Base-by-base conservation (phyloP, 2,113 vertebrate genomes). In the Microcebus tavaratra region DNA sequence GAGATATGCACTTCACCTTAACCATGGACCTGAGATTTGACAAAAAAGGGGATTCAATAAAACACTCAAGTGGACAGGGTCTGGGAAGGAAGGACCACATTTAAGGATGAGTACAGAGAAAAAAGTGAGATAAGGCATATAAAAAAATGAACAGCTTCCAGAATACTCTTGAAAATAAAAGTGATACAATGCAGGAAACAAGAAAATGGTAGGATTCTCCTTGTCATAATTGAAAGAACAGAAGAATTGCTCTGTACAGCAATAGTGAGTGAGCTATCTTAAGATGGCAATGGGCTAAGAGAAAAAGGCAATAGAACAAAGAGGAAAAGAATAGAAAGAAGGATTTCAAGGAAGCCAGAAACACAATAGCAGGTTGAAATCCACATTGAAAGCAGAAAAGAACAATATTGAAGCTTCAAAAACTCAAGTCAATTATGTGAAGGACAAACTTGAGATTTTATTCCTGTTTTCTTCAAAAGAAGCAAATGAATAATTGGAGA, bases 101-200 rank as follows among this genome's bases (percentile, higher is more conserved):
- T 78, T 76, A 92, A 94, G 50, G 34, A 81, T 76, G 57, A 88
- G 3, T 84, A 50, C 10, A 80, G 81, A 73, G 65, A 18, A 36
- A 80, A 61, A 76, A 23, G 39, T 15, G 76, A 73, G 85, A 84
- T 11, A 5, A 36, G 8, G 48, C 9, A 23, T 45, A 8, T 25
- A 65, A 31, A 84, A 48, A 75, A 75, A 5, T 18, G 36, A 53
- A 57, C 23, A 81, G n/a, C 31, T 86, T 84, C 21, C 70, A 59
- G 31, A 81, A 75, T 50, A 81, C n/a, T 75, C 57, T 97, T 96
- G 53, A 85, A 67, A 78, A 78, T 67, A 48, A 63, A 92, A 91
- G 81, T 31, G 31, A 31, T 70, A 23, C 59, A 36, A 50, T 45
- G 10, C 2, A 59, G 75, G 50, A 85, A 89, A 78, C 10, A 83